Evolutionary conservation across 2,888 invertebrate species (phyloP).

Genomic region (Andrena dorsata): DNA sequence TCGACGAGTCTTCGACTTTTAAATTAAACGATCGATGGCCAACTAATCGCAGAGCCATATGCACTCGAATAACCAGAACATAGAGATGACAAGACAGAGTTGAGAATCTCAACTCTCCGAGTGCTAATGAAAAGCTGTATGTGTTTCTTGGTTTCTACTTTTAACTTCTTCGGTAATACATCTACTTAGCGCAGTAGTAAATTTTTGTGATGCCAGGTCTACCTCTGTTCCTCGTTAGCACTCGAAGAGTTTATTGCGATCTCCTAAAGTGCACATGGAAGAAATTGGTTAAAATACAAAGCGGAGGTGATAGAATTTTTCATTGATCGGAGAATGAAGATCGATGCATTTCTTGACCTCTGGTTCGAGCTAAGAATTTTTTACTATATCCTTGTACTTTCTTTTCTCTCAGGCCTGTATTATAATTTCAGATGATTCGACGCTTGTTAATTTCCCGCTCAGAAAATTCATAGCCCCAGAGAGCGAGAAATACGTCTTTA

Average conservation of each 20-base stretch:
- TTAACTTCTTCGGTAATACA: not conserved
- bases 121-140: conserved; percentile 1
- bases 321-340: conserved; percentile 3
- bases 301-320: conserved; percentile 12
- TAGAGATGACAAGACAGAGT: conserved; percentile 6
- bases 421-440: not conserved
- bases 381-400: too few relatives aligned
- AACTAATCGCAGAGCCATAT: conserved; percentile 48
- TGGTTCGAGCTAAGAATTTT: not conserved
- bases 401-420: not conserved
- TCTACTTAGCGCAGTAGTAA: not conserved
- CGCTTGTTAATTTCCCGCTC: not conserved
- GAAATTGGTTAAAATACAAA: conserved; percentile 12
- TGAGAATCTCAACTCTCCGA: conserved; percentile 23
- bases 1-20: conserved; percentile 65
- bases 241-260: conserved; percentile 10
- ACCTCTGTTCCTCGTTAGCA: not conserved
- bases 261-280: not conserved
- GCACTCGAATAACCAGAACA: conserved; percentile 46
- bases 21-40: conserved; percentile 50
- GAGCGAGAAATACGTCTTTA: conserved; percentile 34
- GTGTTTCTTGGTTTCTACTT: not conserved
- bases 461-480: not conserved
- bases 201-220: not conserved
- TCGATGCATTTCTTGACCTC: conserved; percentile 40